phyloP scores from a whole-genome alignment of 2,888 invertebrate species.

The Scaptomyza tumidula region DNA sequence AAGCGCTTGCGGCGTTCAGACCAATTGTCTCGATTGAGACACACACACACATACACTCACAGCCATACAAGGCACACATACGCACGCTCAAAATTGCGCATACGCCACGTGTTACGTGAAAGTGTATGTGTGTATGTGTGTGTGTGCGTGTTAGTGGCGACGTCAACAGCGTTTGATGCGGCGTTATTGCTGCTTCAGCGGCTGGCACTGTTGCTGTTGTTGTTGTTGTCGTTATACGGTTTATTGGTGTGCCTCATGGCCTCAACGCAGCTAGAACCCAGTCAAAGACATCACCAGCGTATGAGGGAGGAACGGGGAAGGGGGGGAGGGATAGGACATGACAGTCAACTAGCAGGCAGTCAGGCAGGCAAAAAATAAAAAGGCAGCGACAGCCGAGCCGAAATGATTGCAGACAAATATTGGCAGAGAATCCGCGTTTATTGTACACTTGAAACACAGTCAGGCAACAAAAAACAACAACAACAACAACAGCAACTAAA shows the following conservation, averaged over 20 bases:
- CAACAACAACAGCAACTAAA: constrained; percentile 15
- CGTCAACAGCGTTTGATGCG: constrained; percentile 65
- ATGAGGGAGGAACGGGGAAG: neutral
- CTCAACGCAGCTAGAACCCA: constrained; percentile 38
- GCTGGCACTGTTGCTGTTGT: constrained; percentile 18
- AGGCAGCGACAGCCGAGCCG: constrained; percentile 55
- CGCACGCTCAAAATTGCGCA: constrained; percentile 36
- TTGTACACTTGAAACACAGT: constrained; percentile 70
- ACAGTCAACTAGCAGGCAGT: constrained; percentile 7
- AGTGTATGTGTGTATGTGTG: constrained; percentile 9
- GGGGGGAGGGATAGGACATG: constrained; percentile 12
- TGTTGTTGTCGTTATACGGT: constrained; percentile 48
- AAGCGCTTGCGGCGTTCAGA: constrained; percentile 67
- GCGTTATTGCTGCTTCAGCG: constrained; percentile 72
- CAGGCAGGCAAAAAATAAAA: constrained; percentile 16
- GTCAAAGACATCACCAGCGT: neutral
- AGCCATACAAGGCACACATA: neutral
- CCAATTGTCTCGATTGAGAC: constrained; percentile 74
- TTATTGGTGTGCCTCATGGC: constrained; percentile 65
- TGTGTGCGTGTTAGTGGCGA: constrained; percentile 26
- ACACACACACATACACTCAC: constrained; percentile 12
- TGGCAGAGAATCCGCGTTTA: constrained; percentile 77
- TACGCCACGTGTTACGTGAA: constrained; percentile 37
- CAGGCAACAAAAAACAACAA: constrained; percentile 15
- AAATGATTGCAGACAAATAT: constrained; percentile 77